Percentiles rank a stretch among this genome's conserved stretches.
Conservation (phyloP, 2,888 invertebrate genomes). For the Crossocerus cetratus region DNA sequence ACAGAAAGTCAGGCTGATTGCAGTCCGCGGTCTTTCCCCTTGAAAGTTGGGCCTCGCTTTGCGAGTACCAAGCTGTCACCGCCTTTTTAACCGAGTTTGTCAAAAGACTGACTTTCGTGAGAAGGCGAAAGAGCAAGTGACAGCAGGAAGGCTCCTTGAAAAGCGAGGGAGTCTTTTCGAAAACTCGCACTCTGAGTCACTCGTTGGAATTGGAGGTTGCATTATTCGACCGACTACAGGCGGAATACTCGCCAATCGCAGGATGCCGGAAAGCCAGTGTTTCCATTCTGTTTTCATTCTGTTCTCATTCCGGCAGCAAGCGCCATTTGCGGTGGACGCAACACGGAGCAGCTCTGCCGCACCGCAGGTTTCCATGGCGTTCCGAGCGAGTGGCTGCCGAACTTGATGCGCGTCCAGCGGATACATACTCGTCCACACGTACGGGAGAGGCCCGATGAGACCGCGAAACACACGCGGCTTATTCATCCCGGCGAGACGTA, state of each 20-base stretch:
- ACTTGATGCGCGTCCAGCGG: neutral
- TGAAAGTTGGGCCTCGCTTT: no score
- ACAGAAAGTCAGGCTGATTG: slow-evolving; percentile 31
- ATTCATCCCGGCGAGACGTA: slow-evolving; percentile 65
- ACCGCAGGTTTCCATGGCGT: slow-evolving; percentile 30
- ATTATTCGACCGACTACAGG: no score
- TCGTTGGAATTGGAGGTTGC: no score
- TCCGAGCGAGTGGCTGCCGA: slow-evolving; percentile 46
- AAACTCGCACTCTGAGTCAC: no score
- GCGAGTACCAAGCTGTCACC: no score
- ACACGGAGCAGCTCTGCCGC: slow-evolving; percentile 12
- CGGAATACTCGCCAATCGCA: no score
- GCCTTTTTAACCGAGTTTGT: no score
- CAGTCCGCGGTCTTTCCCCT: neutral
- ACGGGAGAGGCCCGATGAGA: slow-evolving; percentile 50
- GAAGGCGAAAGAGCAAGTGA: no score
- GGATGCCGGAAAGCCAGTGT: neutral
- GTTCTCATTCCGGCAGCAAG: neutral
- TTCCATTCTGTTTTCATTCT: neutral
- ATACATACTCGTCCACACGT: slow-evolving; percentile 1
- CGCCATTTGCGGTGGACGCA: slow-evolving; percentile 25
- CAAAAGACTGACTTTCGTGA: no score
- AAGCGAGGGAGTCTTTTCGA: no score
- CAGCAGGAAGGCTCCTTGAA: no score
- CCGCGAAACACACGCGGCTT: slow-evolving; percentile 58